Conservation (phyloP, 2,797 vertebrate genomes). For the Myiotriccus ornatus region DNA sequence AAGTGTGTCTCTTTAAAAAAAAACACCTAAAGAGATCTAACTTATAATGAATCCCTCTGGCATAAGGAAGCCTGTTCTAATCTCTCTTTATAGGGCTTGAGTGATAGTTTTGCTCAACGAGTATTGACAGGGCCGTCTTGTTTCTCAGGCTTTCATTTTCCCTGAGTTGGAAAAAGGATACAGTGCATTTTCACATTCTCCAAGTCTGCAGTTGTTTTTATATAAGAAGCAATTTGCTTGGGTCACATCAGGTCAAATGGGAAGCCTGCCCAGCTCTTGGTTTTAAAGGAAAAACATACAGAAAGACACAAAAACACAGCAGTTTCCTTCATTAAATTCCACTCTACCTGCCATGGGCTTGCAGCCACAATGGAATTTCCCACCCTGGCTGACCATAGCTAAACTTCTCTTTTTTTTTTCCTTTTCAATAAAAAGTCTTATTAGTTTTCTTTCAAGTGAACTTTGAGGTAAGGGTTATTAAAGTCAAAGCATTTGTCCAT, state of each 20-base stretch:
- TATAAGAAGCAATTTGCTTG: slow-evolving; percentile 86
- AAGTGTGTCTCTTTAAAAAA: slow-evolving; percentile 55
- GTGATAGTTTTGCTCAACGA: slow-evolving; percentile 72
- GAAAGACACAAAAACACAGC: slow-evolving; percentile 86
- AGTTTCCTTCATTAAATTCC: slow-evolving; percentile 87
- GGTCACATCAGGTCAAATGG: slow-evolving; percentile 85
- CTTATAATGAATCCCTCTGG: slow-evolving; percentile 71
- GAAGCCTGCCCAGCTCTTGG: slow-evolving; percentile 83
- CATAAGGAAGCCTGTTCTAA: slow-evolving; percentile 72
- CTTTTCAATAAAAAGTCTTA: slow-evolving; percentile 65
- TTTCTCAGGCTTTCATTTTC: slow-evolving; percentile 78
- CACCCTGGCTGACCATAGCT: slow-evolving; percentile 79
- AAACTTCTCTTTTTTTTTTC: slow-evolving; percentile 74
- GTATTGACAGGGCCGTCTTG: slow-evolving; percentile 72
- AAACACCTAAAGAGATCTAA: slow-evolving; percentile 58
- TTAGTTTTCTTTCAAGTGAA: slow-evolving; percentile 73
- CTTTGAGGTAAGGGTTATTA: slow-evolving; percentile 74
- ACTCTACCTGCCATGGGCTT: slow-evolving; percentile 85
- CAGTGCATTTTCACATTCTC: slow-evolving; percentile 81
- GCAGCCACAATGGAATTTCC: slow-evolving; percentile 86
- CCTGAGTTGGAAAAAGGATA: slow-evolving; percentile 74
- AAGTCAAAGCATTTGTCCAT: slow-evolving; percentile 59
- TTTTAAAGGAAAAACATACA: slow-evolving; percentile 88
- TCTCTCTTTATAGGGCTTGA: slow-evolving; percentile 73
- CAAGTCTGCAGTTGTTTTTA: slow-evolving; percentile 84